Evolutionary conservation across 2,113 vertebrate species (phyloP).

Genomic region (Myotis lucifugus): DNA sequence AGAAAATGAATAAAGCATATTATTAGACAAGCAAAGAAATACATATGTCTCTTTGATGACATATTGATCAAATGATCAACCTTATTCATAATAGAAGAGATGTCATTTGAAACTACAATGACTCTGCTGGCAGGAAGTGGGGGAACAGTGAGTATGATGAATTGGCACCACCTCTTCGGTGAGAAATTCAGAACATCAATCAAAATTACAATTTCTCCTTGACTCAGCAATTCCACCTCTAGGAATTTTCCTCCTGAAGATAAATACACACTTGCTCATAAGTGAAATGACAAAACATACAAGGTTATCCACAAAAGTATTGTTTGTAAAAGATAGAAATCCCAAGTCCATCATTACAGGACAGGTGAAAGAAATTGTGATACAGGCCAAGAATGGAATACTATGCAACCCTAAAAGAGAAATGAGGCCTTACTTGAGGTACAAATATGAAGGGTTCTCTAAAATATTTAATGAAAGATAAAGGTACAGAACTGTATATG

Average conservation of each 20-base stretch:
- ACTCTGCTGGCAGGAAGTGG: background rate
- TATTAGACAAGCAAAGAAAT: background rate
- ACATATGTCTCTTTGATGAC: background rate
- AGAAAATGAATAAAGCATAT: background rate
- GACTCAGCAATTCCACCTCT: background rate
- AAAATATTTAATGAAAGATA: constrained; percentile 22
- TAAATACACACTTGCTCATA: background rate
- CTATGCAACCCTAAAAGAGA: background rate
- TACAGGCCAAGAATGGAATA: background rate
- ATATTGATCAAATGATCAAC: background rate
- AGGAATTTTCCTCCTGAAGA: background rate
- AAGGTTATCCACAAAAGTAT: background rate
- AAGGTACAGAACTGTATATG: background rate
- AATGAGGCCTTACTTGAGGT: background rate
- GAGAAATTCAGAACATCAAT: background rate
- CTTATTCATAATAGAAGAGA: background rate
- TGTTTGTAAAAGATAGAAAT: background rate
- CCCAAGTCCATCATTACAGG: background rate
- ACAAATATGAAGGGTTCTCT: background rate
- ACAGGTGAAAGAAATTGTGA: background rate
- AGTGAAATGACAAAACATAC: background rate
- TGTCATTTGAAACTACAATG: background rate
- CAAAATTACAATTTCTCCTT: background rate
- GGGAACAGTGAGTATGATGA: too few species aligned
- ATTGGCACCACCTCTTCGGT: background rate